A percentile compares a stretch with the other conserved stretches of the same genome.
phyloP scores from a whole-genome alignment of 2,113 vertebrate genomes.

The Malurus cyaneus region DNA sequence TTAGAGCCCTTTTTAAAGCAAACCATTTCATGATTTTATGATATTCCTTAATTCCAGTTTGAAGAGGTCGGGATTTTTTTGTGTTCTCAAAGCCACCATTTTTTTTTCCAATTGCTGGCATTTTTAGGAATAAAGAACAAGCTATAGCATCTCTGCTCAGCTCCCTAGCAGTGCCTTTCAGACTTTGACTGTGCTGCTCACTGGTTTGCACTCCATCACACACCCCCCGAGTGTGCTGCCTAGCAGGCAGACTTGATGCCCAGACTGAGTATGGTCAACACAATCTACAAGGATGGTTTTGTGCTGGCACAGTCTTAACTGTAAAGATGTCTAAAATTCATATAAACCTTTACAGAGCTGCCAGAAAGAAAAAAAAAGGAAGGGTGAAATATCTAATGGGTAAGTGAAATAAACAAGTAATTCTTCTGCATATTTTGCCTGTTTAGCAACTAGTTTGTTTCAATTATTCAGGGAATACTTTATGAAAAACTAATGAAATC shows the following conservation, averaged over 20 bases:
- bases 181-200: neutral
- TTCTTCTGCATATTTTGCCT: neutral
- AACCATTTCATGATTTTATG: neutral
- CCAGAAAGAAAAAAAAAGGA: neutral
- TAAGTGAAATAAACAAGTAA: neutral
- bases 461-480: neutral
- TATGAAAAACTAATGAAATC: neutral
- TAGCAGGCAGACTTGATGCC: neutral
- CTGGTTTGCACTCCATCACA: neutral
- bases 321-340: neutral
- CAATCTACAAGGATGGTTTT: neutral
- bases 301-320: neutral
- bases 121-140: neutral
- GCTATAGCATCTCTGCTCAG: neutral
- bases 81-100: neutral
- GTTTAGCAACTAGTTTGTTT: neutral
- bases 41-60: neutral
- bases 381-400: neutral
- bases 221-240: neutral
- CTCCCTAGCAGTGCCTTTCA: neutral
- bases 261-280: neutral
- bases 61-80: neutral
- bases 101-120: neutral
- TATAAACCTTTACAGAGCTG: neutral
- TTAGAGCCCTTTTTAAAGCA: neutral